Conservation (phyloP, 2,888 invertebrate genomes). For the Megamerina dolium region DNA sequence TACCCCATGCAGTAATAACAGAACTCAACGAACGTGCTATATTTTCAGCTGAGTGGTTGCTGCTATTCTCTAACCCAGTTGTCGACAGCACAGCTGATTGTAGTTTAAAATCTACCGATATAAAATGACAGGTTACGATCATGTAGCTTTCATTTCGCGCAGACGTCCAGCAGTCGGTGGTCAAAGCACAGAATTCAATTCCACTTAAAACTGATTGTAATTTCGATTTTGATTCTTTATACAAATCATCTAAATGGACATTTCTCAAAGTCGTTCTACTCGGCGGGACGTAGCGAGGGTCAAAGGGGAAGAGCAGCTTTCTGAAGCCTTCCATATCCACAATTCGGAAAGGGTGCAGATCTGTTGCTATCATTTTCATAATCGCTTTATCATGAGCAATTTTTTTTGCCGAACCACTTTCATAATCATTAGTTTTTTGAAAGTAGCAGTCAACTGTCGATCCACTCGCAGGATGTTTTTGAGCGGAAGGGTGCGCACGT, state of each 20-base stretch:
- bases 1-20: too few species aligned
- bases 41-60: too few species aligned
- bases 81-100: slow-evolving; percentile 10
- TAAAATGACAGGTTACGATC: slow-evolving; percentile 2
- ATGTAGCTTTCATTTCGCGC: slow-evolving; percentile 10
- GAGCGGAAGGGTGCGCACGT: slow-evolving; percentile 6
- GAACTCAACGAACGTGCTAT: too few species aligned
- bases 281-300: slow-evolving; percentile 15
- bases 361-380: slow-evolving; percentile 10
- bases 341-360: slow-evolving; percentile 14
- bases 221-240: slow-evolving; percentile 5
- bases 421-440: slow-evolving; percentile 2
- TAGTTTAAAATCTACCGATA: slow-evolving; percentile 10
- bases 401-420: slow-evolving; percentile 6
- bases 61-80: slow-evolving; percentile 2
- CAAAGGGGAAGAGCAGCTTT: slow-evolving; percentile 11
- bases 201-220: slow-evolving; percentile 5
- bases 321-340: slow-evolving; percentile 15
- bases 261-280: slow-evolving; percentile 12
- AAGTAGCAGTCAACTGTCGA: too few species aligned
- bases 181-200: slow-evolving; percentile 12
- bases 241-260: slow-evolving; percentile 9
- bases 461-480: neutral
- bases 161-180: slow-evolving; percentile 14
- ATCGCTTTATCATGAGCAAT: slow-evolving; percentile 6